Evolutionary conservation across 2,113 vertebrate species (phyloP), one percentile per base, ranked within the genome.

Genomic region (Epinephelus moara): DNA sequence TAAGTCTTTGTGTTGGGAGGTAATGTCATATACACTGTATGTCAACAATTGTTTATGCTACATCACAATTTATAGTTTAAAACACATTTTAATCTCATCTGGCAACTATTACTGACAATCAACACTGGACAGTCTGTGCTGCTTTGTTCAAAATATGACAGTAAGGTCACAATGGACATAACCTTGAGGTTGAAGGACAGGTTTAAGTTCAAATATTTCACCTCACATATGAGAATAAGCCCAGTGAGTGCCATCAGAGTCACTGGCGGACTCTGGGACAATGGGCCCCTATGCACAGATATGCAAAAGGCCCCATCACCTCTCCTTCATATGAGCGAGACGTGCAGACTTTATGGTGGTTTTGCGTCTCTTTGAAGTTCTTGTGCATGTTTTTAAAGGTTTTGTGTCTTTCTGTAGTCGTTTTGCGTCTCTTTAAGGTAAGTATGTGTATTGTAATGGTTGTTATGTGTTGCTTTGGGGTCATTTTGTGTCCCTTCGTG

Each of bases 1-100:
- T 3, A 49, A 59, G 57, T 63, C 37, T 68, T 63, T 75, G 73
- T 68, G 42, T 56, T 68, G 68, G 61, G 73, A 56, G 25, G 30
- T 25, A 75, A 62, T 63, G 17, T 52, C 17, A 57, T 18, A 15
- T 21, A 45, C 13, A 40, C 66, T 27, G 15, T 45, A 49, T 27
- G 23, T 60, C 30, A 45, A 12, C 30, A 27, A 59, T 30, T 52
- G n/a, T 66, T 47, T 23, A 23, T 27, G 13, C 25, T 21, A 13
- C 4, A 6, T 15, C 25, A 75, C 50, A 49, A 52, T 45, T 60
- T 27, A 37, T 2, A 12, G 59, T 33, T 13, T 18, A 42, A 40
- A 60, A 40, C 42, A 18, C 75, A 49, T 5, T 50, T 30, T 5
- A 30, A 27, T 42, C 7, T 21, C 5, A 30, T 27, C 25, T 18